A percentile compares a stretch with the other conserved stretches of the same genome.
Conservation (phyloP, 2,113 vertebrate species). For the Phainopepla nitens region DNA sequence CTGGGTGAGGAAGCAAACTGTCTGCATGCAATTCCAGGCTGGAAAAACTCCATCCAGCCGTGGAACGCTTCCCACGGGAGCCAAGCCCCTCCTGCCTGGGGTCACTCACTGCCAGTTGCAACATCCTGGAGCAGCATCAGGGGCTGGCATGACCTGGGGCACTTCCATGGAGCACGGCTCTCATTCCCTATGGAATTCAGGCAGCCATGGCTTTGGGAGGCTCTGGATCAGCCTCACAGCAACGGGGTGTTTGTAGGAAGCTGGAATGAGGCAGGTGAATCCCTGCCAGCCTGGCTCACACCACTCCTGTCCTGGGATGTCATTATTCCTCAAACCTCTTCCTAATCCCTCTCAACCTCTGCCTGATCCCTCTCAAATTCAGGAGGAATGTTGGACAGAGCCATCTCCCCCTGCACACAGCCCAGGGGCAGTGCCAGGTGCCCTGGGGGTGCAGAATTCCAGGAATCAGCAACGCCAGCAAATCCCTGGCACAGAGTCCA, state of each 20-base stretch:
- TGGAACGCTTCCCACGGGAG: rapidly evolving
- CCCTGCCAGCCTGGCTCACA: background rate
- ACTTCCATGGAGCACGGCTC: rapidly evolving
- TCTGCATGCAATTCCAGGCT: background rate
- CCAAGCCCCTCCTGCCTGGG: rapidly evolving
- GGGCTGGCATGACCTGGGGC: rapidly evolving
- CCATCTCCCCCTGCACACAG: rapidly evolving
- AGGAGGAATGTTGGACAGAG: rapidly evolving
- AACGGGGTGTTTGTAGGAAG: background rate
- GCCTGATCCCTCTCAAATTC: background rate
- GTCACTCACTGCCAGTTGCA: background rate
- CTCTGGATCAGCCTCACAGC: background rate
- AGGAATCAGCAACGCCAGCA: rapidly evolving
- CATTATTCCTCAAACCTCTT: background rate
- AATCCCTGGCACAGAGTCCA: rapidly evolving
- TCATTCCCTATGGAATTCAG: rapidly evolving
- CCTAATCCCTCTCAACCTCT: background rate
- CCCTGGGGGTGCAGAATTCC: too few relatives aligned
- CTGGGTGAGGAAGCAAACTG: background rate
- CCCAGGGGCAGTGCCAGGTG: background rate
- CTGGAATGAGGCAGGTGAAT: background rate
- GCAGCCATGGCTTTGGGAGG: rapidly evolving
- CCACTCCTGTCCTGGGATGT: background rate
- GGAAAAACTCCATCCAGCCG: background rate
- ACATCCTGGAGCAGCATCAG: rapidly evolving